Percentiles rank a stretch among this genome's conserved stretches.
phyloP scores from a whole-genome alignment of 2,888 invertebrate species.

The Eugnorisma glareosa region DNA sequence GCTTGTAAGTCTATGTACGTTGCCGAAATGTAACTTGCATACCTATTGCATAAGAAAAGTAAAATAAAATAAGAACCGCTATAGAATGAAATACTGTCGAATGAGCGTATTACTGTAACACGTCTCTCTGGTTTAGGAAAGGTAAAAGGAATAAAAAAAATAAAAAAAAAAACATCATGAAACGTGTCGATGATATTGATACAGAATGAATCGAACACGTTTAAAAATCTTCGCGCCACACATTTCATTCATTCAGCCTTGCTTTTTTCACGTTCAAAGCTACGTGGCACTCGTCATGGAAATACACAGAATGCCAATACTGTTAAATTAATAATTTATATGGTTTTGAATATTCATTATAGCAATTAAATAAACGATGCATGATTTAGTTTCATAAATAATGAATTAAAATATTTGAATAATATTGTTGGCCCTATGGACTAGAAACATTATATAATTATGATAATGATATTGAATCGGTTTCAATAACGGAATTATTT shows the following conservation, averaged over 20 bases:
- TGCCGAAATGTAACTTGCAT: background rate
- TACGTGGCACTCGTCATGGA: background rate
- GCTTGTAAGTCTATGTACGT: background rate
- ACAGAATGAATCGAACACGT: conserved; percentile 28
- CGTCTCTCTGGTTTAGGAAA: background rate
- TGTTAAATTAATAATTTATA: conserved; percentile 24
- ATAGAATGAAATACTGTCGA: background rate
- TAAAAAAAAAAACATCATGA: background rate
- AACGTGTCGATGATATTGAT: conserved; percentile 1
- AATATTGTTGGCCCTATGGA: background rate
- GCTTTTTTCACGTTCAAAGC: conserved; percentile 11
- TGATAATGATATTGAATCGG: background rate
- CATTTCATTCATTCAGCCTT: background rate
- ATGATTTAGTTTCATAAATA: conserved; percentile 26
- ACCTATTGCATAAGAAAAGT: background rate
- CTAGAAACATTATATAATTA: conserved; percentile 15
- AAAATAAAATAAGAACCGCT: background rate
- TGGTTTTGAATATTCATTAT: conserved; percentile 27
- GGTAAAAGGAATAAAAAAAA: background rate
- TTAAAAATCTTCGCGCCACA: conserved; percentile 15
- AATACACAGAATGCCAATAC: conserved; percentile 19
- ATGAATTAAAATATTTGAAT: conserved; percentile 19
- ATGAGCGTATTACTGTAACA: background rate
- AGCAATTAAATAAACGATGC: conserved; percentile 21
- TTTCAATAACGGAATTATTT: too few relatives aligned